Evolutionary conservation across 1,140 invertebrate species (phyloP), one percentile per base, ranked within the genome.

Genomic region (Pissodes strobi): DNA sequence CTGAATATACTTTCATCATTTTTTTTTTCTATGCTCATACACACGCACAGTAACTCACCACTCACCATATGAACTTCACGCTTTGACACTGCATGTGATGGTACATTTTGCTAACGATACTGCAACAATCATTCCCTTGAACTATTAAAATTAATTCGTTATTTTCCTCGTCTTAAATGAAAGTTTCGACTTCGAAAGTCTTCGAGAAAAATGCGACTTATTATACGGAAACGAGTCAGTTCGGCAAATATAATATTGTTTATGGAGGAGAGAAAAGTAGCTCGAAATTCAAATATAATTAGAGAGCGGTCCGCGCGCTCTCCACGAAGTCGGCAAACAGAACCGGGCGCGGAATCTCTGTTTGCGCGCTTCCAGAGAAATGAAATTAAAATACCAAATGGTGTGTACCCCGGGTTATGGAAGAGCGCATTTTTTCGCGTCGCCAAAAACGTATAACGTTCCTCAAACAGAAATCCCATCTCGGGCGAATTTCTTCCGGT

Each of bases 191-290:
- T n/a, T n/a, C n/a, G n/a, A n/a, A n/a, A n/a, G n/a, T n/a, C n/a
- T n/a, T n/a, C n/a, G n/a, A n/a, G n/a, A n/a, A n/a, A n/a, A n/a
- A n/a, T n/a, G n/a, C n/a, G n/a, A n/a, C 49, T 21, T 52, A 52
- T 52, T 52, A 52, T 17, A 15, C 10, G 17, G 17, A 43, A 13
- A 8, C 10, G 15, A 15, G 39, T 10, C 49, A 27, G 21, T 13
- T 52, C 49, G 49, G 49, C 49, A 52, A 52, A 52, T 52, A 52
- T 34, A 52, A 52, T 52, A 52, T 52, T 52, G 49, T 52, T 52
- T 52, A 52, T 52, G 49, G 49, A 52, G 34, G 49, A 13, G 45
- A 13, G 27, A 18, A 27, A 27, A 52, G 49, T 34, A 48, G 18
- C 8, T 13, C 49, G 49, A 21, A 52, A 52, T 52, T 27, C 49